A percentile compares a stretch with the other conserved stretches of the same genome.
Evolutionary conservation across 2,797 vertebrate genomes (phyloP).

Genomic region (Xiphorhynchus erythropygius): DNA sequence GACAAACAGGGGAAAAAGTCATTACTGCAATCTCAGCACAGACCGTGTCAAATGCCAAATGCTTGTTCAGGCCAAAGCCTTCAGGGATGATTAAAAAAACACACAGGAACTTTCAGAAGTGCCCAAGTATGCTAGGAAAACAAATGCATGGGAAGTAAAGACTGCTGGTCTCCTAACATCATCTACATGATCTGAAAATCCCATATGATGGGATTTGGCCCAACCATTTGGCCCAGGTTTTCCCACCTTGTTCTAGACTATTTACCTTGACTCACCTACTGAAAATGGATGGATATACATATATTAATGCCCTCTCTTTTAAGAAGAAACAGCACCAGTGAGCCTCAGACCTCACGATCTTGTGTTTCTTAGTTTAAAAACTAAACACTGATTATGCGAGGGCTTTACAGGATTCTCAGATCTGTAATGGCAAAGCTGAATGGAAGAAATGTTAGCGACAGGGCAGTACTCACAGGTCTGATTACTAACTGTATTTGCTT

Average conservation of each 20-base stretch:
- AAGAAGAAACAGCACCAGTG: background rate
- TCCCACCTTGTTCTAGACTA: background rate
- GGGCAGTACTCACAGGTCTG: background rate
- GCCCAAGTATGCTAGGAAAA: conserved; percentile 9
- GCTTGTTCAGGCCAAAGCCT: conserved; percentile 37
- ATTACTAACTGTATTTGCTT: conserved; percentile 26
- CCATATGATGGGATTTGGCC: background rate
- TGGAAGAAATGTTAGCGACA: background rate
- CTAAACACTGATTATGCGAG: background rate
- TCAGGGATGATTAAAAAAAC: conserved; percentile 22
- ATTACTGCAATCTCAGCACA: conserved; percentile 5
- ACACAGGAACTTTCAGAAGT: conserved; percentile 38
- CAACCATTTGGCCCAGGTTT: background rate
- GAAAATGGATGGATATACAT: background rate
- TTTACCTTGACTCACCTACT: background rate
- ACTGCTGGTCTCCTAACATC: background rate
- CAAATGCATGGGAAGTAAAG: background rate
- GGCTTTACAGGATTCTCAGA: background rate
- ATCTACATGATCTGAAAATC: background rate
- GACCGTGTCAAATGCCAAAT: conserved; percentile 13
- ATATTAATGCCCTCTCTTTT: background rate
- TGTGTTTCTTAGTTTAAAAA: background rate
- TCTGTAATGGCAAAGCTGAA: background rate
- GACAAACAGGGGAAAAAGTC: background rate
- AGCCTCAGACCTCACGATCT: background rate